Evolutionary conservation across 2,888 invertebrate genomes (phyloP).

Genomic region (Pterostichus niger): DNA sequence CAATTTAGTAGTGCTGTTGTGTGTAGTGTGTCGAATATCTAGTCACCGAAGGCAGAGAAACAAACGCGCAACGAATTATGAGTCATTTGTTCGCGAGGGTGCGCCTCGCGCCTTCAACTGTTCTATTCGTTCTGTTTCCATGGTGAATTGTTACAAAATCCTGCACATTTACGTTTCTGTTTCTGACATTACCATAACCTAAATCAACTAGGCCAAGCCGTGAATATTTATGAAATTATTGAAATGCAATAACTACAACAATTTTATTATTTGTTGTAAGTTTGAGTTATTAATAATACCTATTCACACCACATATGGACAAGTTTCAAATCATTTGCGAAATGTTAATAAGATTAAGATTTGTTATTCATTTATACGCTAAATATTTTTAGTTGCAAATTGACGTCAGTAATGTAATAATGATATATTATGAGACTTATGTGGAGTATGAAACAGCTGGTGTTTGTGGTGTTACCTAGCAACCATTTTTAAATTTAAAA

Average conservation of each 20-base stretch:
- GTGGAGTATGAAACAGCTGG: no score
- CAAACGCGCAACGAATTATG: slow-evolving; percentile 17
- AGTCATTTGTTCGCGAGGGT: slow-evolving; percentile 13
- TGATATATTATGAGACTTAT: no score
- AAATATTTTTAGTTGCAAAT: no score
- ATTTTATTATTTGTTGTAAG: not conserved
- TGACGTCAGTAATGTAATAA: no score
- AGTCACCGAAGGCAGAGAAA: slow-evolving; percentile 1
- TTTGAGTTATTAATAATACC: slow-evolving; percentile 20
- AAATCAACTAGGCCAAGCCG: slow-evolving; percentile 15
- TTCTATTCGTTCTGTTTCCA: not conserved
- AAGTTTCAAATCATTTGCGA: not conserved
- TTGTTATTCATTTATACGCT: no score
- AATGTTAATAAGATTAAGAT: no score
- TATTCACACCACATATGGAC: slow-evolving; percentile 28
- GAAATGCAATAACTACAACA: slow-evolving; percentile 20
- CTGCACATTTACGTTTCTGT: not conserved
- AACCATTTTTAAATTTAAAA: no score
- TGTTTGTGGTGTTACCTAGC: no score
- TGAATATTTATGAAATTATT: slow-evolving; percentile 38
- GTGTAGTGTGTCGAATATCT: slow-evolving; percentile 1
- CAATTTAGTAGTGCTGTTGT: not conserved
- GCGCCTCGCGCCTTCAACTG: slow-evolving; percentile 27
- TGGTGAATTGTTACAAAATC: slow-evolving; percentile 21
- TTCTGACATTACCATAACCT: slow-evolving; percentile 18